Conservation (phyloP, 2,797 vertebrate species). For the Forpus xanthops region DNA sequence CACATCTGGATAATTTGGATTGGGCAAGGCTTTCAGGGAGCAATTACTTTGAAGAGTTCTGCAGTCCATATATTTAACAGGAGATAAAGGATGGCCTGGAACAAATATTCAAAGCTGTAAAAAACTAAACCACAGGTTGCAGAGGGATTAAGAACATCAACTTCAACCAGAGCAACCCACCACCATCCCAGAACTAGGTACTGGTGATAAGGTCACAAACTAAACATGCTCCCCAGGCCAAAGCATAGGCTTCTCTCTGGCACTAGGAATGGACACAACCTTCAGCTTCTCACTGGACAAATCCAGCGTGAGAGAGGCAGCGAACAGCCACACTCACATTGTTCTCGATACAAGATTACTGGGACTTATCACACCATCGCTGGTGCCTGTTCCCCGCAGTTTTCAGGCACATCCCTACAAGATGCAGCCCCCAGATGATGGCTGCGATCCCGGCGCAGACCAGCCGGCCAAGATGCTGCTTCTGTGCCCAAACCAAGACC, state of each 20-base stretch:
- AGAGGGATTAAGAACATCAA: not conserved
- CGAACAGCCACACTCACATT: not conserved
- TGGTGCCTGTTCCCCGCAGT: not conserved
- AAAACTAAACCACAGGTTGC: not conserved
- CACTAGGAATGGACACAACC: not conserved
- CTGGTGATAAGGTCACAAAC: not conserved
- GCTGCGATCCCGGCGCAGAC: not conserved
- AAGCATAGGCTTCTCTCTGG: not conserved
- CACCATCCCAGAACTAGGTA: not conserved
- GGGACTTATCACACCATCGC: not conserved
- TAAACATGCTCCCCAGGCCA: not conserved
- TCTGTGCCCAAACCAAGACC: not conserved
- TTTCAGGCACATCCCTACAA: not conserved
- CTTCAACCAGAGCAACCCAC: not conserved
- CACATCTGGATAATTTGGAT: not conserved
- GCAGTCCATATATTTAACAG: not conserved
- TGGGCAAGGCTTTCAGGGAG: not conserved
- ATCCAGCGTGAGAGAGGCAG: not conserved
- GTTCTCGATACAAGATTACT: not conserved
- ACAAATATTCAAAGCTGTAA: not conserved
- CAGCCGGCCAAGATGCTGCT: not conserved
- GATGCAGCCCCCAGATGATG: constrained; percentile 21
- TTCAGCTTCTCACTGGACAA: not conserved
- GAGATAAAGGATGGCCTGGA: not conserved
- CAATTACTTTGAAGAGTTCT: not conserved